These are phyloP conservation scores for Coenobita brevimanus DNA, from an alignment of 1,140 invertebrate species.

Conservation along the genomic window DNA sequence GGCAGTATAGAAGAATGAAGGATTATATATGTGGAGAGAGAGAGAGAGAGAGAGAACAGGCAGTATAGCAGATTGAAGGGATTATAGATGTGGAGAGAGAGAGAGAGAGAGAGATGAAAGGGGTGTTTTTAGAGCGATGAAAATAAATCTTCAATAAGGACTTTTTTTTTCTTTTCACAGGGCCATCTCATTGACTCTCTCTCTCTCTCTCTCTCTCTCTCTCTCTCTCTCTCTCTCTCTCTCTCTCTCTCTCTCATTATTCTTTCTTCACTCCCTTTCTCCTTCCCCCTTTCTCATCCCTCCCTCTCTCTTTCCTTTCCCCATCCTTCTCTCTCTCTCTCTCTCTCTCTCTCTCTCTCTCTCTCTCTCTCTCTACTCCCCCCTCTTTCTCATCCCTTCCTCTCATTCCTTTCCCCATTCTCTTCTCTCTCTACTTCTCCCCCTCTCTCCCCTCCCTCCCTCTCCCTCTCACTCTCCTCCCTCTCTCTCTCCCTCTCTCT, in stretches of 20 bases:
- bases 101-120: too few relatives aligned
- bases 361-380: slow-evolving; percentile 9
- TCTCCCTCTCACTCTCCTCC: background rate
- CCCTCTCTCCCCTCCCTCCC: background rate
- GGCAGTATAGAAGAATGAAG: too few relatives aligned
- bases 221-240: slow-evolving; percentile 7
- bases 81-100: too few relatives aligned
- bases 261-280: background rate
- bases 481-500: background rate
- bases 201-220: background rate
- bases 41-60: too few relatives aligned
- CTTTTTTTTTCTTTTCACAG: too few relatives aligned
- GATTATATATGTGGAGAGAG: too few relatives aligned
- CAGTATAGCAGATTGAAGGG: too few relatives aligned
- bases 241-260: background rate
- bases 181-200: background rate
- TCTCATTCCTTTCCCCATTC: background rate
- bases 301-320: background rate
- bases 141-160: too few relatives aligned
- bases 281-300: background rate
- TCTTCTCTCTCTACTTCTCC: background rate
- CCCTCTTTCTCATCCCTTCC: background rate
- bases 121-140: too few relatives aligned
- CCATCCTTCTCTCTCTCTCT: background rate
- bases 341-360: slow-evolving; percentile 11